A percentile compares a stretch with the other conserved stretches of the same genome.
phyloP scores from a whole-genome alignment of 2,888 invertebrate species.

The Abrostola triplasia region DNA sequence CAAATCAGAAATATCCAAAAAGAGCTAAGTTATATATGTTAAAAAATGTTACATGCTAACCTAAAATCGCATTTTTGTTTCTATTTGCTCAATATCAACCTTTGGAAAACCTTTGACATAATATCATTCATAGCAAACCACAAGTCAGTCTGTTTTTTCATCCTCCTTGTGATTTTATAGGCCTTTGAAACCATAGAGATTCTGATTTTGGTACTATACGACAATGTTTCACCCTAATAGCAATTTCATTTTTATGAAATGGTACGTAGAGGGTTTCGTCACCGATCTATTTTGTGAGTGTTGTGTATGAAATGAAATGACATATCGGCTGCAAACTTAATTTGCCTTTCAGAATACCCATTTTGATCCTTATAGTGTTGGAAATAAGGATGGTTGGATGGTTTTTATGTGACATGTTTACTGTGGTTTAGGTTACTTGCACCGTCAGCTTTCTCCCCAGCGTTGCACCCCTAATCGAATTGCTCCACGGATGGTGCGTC shows the following conservation, averaged over 20 bases:
- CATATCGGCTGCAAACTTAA: constrained; percentile 67
- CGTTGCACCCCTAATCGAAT: constrained; percentile 87
- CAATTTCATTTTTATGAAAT: constrained; percentile 87
- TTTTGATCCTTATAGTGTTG: constrained; percentile 35
- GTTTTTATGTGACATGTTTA: constrained; percentile 45
- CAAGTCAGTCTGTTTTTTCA: no score
- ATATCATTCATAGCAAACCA: no score
- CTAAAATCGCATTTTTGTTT: no score
- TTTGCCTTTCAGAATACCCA: constrained; percentile 8
- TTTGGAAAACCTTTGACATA: no score
- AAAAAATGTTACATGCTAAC: no score
- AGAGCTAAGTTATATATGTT: no score
- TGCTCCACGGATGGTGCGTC: constrained; percentile 84
- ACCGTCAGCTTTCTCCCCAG: constrained; percentile 82
- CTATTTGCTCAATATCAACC: no score
- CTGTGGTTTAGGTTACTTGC: constrained; percentile 70
- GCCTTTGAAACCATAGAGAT: no score
- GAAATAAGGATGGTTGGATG: constrained; percentile 34
- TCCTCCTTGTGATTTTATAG: no score
- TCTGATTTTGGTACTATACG: constrained; percentile 58
- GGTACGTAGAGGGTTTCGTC: constrained; percentile 79
- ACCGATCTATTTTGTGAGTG: constrained; percentile 86
- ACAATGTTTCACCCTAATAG: constrained; percentile 78
- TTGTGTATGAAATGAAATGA: constrained; percentile 87
- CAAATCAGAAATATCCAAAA: no score